These are phyloP conservation scores for Lasioglossum villosulum DNA, from an alignment of 2,888 invertebrate genomes.

Conservation along the genomic window DNA sequence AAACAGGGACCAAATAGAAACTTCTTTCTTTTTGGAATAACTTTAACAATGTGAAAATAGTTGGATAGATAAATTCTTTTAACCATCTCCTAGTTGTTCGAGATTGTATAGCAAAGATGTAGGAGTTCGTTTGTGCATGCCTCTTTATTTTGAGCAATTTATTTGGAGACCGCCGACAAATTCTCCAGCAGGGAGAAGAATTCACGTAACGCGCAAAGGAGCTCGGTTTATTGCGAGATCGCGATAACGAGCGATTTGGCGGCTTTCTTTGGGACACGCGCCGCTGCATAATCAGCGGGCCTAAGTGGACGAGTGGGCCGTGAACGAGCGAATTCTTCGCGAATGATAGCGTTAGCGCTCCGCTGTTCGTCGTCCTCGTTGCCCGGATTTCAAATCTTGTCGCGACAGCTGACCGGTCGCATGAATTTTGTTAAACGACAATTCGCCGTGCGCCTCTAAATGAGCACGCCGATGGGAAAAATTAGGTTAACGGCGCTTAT, in stretches of 20 bases:
- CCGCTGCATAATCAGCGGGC: slow-evolving; percentile 51
- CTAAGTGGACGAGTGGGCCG: slow-evolving; percentile 70
- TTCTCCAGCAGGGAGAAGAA: neutral
- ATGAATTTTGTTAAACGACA: slow-evolving; percentile 48
- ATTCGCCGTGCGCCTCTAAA: slow-evolving; percentile 16
- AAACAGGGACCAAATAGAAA: too few relatives aligned
- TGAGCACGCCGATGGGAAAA: neutral
- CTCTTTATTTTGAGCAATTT: neutral
- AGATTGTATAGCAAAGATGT: too few relatives aligned
- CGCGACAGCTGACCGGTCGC: slow-evolving; percentile 42
- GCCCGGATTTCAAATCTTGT: slow-evolving; percentile 60
- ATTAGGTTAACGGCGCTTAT: neutral
- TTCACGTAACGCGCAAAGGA: neutral
- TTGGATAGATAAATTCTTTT: too few relatives aligned
- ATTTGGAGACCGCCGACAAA: neutral
- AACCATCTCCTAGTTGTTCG: too few relatives aligned
- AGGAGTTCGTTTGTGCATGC: neutral
- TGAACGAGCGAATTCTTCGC: slow-evolving; percentile 67
- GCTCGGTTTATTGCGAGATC: slow-evolving; percentile 51
- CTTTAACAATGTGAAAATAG: too few relatives aligned
- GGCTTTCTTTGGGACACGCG: slow-evolving; percentile 44
- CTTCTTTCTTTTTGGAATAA: too few relatives aligned
- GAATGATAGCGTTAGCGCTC: slow-evolving; percentile 54
- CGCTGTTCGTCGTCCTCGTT: slow-evolving; percentile 15
- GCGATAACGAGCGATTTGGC: slow-evolving; percentile 63